These are phyloP conservation scores for Tyto alba DNA, from an alignment of 2,113 vertebrate species.

Conservation along the genomic window DNA sequence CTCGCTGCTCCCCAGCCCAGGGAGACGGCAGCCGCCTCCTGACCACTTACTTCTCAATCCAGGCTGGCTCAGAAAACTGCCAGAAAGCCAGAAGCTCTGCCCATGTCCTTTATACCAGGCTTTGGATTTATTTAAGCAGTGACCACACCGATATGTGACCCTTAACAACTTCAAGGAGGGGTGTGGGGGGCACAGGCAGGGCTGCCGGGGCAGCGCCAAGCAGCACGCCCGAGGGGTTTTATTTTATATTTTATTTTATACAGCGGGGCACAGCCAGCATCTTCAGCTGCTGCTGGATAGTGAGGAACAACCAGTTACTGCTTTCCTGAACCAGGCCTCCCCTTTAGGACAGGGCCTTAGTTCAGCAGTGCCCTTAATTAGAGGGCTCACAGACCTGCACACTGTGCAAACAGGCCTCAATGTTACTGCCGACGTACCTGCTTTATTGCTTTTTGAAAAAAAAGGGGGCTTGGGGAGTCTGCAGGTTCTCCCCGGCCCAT, in stretches of 20 bases:
- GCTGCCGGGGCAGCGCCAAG: background rate
- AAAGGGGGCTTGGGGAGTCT: too few relatives aligned
- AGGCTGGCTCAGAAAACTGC: background rate
- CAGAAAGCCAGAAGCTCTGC: conserved; percentile 14
- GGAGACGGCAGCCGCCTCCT: background rate
- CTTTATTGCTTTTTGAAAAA: background rate
- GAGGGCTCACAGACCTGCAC: too few relatives aligned
- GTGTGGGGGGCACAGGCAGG: fast-evolving
- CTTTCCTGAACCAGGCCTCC: background rate
- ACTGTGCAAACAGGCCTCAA: too few relatives aligned
- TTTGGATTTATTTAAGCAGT: background rate
- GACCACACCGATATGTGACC: background rate
- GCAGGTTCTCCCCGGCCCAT: background rate
- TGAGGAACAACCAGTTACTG: too few relatives aligned
- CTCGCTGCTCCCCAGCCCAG: background rate
- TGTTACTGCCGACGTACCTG: too few relatives aligned
- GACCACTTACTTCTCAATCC: background rate
- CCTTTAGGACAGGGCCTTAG: background rate
- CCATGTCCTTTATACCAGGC: background rate
- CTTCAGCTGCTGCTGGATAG: too few relatives aligned
- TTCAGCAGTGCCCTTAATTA: too few relatives aligned
- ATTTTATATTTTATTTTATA: too few relatives aligned
- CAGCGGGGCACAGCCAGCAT: background rate
- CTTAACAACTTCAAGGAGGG: background rate
- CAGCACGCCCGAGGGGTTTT: background rate